Percentiles rank a stretch among this genome's conserved stretches.
Evolutionary conservation across 2,888 invertebrate species (phyloP).

Genomic region (Heliconius sara): DNA sequence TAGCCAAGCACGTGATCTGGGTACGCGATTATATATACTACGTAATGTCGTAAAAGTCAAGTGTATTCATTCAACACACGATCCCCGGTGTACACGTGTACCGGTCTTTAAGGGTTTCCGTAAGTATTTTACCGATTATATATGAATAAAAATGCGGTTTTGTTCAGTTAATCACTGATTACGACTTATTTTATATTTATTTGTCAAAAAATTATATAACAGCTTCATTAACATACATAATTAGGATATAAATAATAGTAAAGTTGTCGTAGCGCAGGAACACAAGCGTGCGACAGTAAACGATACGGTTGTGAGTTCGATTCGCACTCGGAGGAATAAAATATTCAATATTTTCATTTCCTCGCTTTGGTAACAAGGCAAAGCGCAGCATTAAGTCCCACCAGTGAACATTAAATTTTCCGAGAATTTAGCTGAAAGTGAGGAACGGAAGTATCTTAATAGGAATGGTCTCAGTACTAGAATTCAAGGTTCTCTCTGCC

Average conservation of each 20-base stretch:
- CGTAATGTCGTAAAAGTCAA: constrained; percentile 19
- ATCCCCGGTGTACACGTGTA: constrained; percentile 11
- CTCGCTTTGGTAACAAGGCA: not conserved
- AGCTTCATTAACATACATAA: too few species aligned
- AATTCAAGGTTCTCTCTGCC: not conserved
- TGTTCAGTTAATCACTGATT: too few species aligned
- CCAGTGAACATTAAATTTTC: not conserved
- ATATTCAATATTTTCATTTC: too few species aligned
- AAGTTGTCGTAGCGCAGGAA: too few species aligned
- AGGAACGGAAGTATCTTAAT: not conserved
- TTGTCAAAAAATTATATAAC: too few species aligned
- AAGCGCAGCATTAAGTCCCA: not conserved
- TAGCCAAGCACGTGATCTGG: constrained; percentile 5
- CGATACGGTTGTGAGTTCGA: too few species aligned
- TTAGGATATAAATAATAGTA: too few species aligned
- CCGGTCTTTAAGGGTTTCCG: not conserved
- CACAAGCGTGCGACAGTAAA: too few species aligned
- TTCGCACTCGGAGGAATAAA: too few species aligned
- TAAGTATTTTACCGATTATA: not conserved
- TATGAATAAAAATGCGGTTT: too few species aligned
- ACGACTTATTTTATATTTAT: too few species aligned
- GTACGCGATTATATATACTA: not conserved
- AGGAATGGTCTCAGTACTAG: not conserved
- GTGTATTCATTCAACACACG: constrained; percentile 24
- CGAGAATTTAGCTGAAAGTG: not conserved